Evolutionary conservation across 2,113 vertebrate species (phyloP).

Genomic region (Dipodomys stephensi): DNA sequence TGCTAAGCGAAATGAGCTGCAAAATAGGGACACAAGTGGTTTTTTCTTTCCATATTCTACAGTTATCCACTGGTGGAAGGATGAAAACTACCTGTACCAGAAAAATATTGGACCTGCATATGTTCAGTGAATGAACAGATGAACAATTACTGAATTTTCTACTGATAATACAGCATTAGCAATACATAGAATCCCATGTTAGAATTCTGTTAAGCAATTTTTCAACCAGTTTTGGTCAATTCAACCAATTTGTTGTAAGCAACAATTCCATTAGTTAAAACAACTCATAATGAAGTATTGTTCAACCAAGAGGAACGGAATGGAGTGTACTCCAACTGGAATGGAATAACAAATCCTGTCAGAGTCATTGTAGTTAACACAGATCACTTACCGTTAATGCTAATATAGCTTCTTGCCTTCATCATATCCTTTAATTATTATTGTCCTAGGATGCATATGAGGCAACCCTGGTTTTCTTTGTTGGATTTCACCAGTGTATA

Average conservation of each 20-base stretch:
- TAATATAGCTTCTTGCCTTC: not conserved
- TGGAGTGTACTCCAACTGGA: not conserved
- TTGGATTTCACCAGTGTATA: not conserved
- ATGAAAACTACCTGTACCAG: not conserved
- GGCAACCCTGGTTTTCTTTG: not conserved
- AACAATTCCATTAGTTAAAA: not conserved
- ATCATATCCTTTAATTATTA: not conserved
- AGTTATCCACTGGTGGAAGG: not conserved
- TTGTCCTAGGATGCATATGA: not conserved
- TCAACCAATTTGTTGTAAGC: not conserved
- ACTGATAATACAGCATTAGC: not conserved
- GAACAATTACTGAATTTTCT: not conserved
- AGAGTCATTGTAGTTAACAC: not conserved
- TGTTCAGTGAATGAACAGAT: not conserved
- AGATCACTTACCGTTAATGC: not conserved
- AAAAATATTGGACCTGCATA: not conserved
- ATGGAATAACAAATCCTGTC: not conserved
- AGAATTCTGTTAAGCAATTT: not conserved
- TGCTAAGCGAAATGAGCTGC: too few species aligned
- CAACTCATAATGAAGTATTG: not conserved
- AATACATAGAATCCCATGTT: not conserved
- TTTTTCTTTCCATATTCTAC: not conserved
- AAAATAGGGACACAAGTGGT: too few species aligned
- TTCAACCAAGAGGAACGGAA: not conserved
- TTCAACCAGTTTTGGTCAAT: not conserved